These are phyloP conservation scores for Eretmocerus hayati DNA, from an alignment of 2,888 invertebrate species.

Conservation along the genomic window DNA sequence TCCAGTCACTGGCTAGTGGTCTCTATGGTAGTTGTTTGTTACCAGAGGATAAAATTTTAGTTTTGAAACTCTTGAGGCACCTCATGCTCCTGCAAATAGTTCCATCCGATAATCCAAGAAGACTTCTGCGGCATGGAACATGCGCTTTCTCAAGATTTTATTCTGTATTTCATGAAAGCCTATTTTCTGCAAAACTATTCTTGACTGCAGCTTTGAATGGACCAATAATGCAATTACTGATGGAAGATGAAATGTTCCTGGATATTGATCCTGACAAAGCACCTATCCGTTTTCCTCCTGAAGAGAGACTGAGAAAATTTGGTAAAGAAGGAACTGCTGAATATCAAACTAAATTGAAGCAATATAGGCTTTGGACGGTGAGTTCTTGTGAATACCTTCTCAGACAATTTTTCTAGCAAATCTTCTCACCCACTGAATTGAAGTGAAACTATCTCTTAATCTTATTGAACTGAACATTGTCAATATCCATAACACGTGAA, in stretches of 20 bases:
- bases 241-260: constrained; percentile 84
- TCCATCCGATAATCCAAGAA: constrained; percentile 61
- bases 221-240: constrained; percentile 84
- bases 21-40: constrained; percentile 69
- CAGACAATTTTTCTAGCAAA: background rate
- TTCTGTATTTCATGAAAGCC: constrained; percentile 79
- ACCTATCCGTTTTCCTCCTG: constrained; percentile 56
- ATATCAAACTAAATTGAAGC: constrained; percentile 64
- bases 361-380: constrained; percentile 74
- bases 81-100: constrained; percentile 67
- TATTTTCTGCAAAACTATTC: constrained; percentile 87
- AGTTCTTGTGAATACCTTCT: no score
- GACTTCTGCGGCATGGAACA: constrained; percentile 75
- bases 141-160: constrained; percentile 84
- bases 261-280: constrained; percentile 88
- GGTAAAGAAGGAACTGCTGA: constrained; percentile 68
- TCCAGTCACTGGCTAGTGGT: constrained; percentile 57
- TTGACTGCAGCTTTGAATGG: constrained; percentile 85
- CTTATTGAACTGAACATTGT: background rate
- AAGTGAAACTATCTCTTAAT: background rate
- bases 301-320: constrained; percentile 59
- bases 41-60: constrained; percentile 65
- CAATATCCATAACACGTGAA: no score
- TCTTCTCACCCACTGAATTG: background rate
- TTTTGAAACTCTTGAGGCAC: constrained; percentile 59